These are phyloP conservation scores for Pollachius pollachius DNA, from an alignment of 2,113 vertebrate species.

Conservation along the genomic window DNA sequence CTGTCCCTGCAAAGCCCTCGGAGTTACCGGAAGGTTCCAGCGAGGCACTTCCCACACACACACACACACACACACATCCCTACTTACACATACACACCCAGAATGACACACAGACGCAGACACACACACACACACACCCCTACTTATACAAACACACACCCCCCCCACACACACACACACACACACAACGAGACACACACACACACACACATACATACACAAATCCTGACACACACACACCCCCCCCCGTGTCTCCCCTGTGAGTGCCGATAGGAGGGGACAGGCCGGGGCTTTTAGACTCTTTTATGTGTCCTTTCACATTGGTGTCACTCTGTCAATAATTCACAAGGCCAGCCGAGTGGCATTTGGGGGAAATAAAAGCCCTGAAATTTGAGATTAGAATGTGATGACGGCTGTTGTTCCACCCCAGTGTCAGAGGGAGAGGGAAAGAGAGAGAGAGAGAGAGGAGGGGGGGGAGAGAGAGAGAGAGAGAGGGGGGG, in stretches of 20 bases:
- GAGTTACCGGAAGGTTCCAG: too few relatives aligned
- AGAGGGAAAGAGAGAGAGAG: too few relatives aligned
- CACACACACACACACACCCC: not conserved
- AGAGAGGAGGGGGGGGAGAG: too few relatives aligned
- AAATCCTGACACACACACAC: not conserved
- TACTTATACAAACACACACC: too few relatives aligned
- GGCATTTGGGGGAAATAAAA: slow-evolving; percentile 72
- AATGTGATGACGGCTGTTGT: slow-evolving; percentile 71
- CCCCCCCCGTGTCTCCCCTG: not conserved
- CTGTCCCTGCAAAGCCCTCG: too few relatives aligned
- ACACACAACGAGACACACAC: too few relatives aligned
- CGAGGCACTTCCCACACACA: too few relatives aligned
- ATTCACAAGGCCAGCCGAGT: slow-evolving; percentile 73
- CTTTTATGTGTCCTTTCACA: slow-evolving; percentile 72
- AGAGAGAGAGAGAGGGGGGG: too few relatives aligned
- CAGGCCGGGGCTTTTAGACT: slow-evolving; percentile 65
- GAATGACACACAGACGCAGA: too few relatives aligned
- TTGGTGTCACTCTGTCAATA: slow-evolving; percentile 75
- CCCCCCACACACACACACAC: too few relatives aligned
- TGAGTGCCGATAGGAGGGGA: slow-evolving; percentile 66
- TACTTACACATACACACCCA: too few relatives aligned
- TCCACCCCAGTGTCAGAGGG: slow-evolving; percentile 57
- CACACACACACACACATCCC: not conserved
- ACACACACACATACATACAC: too few relatives aligned
- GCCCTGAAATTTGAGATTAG: slow-evolving; percentile 73